phyloP scores from a whole-genome alignment of 1,140 invertebrate genomes.

The Drosophila equinoxialis region DNA sequence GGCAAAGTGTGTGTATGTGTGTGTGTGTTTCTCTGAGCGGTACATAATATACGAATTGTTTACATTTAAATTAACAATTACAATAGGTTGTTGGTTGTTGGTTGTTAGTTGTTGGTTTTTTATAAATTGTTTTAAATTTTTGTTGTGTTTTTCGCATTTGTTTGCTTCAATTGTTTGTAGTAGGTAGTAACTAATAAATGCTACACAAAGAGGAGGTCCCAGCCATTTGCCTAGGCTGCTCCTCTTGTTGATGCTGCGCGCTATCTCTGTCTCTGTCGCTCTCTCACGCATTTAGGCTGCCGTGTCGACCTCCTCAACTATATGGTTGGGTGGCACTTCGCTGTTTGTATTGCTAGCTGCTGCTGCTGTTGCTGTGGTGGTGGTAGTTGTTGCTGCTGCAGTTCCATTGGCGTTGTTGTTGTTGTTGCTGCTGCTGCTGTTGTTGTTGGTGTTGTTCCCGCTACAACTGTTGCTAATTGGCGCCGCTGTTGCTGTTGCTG shows the following conservation, averaged over 20 bases:
- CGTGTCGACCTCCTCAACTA: conserved; percentile 82
- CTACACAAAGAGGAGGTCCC: conserved; percentile 47
- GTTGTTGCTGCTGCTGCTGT: conserved; percentile 11
- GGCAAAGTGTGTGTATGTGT: not conserved
- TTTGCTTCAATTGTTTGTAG: conserved; percentile 7
- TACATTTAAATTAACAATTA: conserved; percentile 10
- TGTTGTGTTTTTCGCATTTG: not conserved
- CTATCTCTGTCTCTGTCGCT: not conserved
- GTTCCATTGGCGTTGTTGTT: conserved; percentile 1
- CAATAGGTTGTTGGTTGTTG: conserved; percentile 12
- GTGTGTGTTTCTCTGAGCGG: not conserved
- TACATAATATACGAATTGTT: conserved; percentile 2
- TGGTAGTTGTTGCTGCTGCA: conserved; percentile 38
- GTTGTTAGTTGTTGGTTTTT: conserved; percentile 4
- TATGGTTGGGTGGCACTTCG: conserved; percentile 80
- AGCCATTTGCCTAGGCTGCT: not conserved
- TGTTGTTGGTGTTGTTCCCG: conserved; percentile 6
- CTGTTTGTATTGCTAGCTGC: conserved; percentile 63
- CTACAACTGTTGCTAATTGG: conserved; percentile 8
- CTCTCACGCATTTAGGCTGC: conserved; percentile 64
- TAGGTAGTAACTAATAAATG: conserved; percentile 65
- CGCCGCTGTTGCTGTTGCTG: conserved; percentile 10
- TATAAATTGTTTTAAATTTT: conserved; percentile 7
- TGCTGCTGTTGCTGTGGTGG: conserved; percentile 37
- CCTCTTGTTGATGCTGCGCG: not conserved